Percentiles rank a stretch among this genome's conserved stretches.
Evolutionary conservation across 2,797 vertebrate genomes (phyloP).

Genomic region (Euthynnus affinis): DNA sequence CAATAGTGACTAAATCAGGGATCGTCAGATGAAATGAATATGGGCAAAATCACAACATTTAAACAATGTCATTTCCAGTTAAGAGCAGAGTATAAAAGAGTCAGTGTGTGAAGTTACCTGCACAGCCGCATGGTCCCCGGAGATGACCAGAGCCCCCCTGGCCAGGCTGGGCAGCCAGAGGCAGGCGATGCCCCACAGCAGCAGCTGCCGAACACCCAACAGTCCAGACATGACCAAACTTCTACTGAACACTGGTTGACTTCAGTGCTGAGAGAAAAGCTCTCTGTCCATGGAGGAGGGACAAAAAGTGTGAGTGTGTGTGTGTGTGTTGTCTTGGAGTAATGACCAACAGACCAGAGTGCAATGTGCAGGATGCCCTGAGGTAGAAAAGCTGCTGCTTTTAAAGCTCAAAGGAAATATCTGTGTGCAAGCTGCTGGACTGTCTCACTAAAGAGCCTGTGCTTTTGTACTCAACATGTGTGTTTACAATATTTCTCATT

Average conservation of each 20-base stretch:
- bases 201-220: conserved; percentile 65
- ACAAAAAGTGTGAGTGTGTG: conserved; percentile 6
- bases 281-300: conserved; percentile 54
- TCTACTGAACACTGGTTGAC: conserved; percentile 60
- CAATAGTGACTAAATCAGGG: not conserved
- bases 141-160: conserved; percentile 64
- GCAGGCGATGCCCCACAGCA: conserved; percentile 73
- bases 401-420: not conserved
- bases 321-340: conserved; percentile 4
- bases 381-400: not conserved
- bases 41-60: not conserved
- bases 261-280: conserved; percentile 48
- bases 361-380: too few relatives aligned
- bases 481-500: not conserved
- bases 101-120: conserved; percentile 62
- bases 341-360: conserved; percentile 29
- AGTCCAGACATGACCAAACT: conserved; percentile 80
- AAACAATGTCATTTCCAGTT: too few relatives aligned
- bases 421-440: not conserved
- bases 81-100: not conserved
- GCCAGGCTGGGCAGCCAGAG: conserved; percentile 50
- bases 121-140: conserved; percentile 14
- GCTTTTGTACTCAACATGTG: not conserved
- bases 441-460: too few relatives aligned
- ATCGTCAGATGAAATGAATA: rapidly evolving